These are phyloP conservation scores for Stichopus chloronotus DNA, from an alignment of 35 echinoderm and acorn worm species.

Conservation along the genomic window DNA sequence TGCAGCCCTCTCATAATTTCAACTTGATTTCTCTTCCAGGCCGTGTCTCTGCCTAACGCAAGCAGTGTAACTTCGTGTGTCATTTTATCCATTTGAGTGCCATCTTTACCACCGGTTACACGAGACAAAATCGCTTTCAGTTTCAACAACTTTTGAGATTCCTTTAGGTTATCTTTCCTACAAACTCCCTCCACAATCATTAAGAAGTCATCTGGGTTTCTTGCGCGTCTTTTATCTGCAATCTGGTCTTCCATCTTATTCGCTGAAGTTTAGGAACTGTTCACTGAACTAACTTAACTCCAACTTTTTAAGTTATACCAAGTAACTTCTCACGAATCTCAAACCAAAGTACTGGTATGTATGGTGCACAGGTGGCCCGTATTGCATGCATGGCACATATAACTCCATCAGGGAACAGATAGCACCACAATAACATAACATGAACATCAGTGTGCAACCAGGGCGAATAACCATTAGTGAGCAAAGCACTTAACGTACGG, in stretches of 20 bases:
- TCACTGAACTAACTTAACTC: too few relatives aligned
- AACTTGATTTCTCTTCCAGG: constrained; percentile 46
- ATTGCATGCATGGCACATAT: too few relatives aligned
- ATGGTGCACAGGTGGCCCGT: too few relatives aligned
- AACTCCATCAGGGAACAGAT: too few relatives aligned
- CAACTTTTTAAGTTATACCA: too few relatives aligned
- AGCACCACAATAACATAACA: too few relatives aligned
- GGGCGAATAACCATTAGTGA: too few relatives aligned
- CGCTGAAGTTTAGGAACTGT: neutral
- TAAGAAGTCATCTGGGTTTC: neutral
- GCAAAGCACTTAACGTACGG: too few relatives aligned
- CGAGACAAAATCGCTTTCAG: constrained; percentile 11
- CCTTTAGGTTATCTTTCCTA: neutral
- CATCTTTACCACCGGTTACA: constrained; percentile 41
- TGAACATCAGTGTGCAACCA: too few relatives aligned
- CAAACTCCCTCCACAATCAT: constrained; percentile 26
- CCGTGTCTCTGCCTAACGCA: constrained; percentile 13
- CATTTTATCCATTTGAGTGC: neutral
- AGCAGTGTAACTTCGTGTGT: constrained; percentile 19
- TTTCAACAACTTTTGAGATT: neutral
- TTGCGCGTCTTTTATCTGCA: neutral
- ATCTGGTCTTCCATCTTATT: neutral
- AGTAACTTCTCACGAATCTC: too few relatives aligned
- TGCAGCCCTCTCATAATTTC: constrained; percentile 59
- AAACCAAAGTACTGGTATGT: too few relatives aligned